Base-by-base conservation (phyloP, 1,140 invertebrate species). In the Camponotus floridanus region DNA sequence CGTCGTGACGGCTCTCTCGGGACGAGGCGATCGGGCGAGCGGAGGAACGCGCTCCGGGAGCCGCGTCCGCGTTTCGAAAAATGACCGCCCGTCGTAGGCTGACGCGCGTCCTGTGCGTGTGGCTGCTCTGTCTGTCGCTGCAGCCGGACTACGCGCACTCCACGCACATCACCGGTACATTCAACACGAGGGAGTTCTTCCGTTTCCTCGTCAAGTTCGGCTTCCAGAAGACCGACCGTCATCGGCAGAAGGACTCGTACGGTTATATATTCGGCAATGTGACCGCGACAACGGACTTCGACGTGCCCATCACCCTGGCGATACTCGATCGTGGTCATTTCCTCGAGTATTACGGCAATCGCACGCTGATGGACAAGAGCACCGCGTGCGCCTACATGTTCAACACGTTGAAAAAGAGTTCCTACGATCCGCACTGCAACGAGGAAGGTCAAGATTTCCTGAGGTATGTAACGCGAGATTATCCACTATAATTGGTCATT, bases 261-360 rank as follows among this genome's bases (percentile, higher is more conserved):
- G 99, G 99, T 42, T 99, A 98, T 94, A 98, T 99, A 90, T 99
- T 98, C 94, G 99, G 98, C 21, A 99, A 99, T 95, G 97, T 99
- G 39, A 98, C 98, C 33, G 96, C 98, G 0, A 96, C 95, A 81
- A 94, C 95, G 33, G 95, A 96, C 78, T 96, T 97, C 86, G 95
- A 96, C 73, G 96, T 96, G 88, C 96, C 97, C n/a, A 96, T 98
- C 15, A 98, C 98, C 18, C 96, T 99, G 73, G 98, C 98, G 42
- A 98, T 99, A 15, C 95, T 99, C 73, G 98, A 99, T 93, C 97
- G 98, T 92, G 96, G 96, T 81, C 97, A 98, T 95, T 99, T 99
- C 95, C 95, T 98, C 86, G 97, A 98, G 89, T 98, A 98, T 94
- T 99, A 98, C 95, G 97, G 97, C 76, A 98, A 98, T 94, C 95